Evolutionary conservation across 2,113 vertebrate genomes (phyloP), one percentile per base, ranked within the genome.

Genomic region (Phrynocephalus versicolor): DNA sequence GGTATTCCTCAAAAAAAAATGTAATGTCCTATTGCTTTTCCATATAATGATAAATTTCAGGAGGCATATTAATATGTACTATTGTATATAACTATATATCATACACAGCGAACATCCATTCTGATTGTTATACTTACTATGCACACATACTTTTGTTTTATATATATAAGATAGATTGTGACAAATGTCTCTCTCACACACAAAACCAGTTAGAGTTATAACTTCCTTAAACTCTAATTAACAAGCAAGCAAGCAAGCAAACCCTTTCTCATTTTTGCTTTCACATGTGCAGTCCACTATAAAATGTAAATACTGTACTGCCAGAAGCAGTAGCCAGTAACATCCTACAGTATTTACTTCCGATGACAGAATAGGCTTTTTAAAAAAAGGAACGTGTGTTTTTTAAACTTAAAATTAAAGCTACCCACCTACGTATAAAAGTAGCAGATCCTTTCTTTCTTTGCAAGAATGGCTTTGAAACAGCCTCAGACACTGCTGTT

Each of bases 391-490:
- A 84, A 65, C 65, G 4, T 37, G 9, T 74, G 30, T 25, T n/a
- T n/a, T 85, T 72, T 79, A 62, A 72, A 72, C 71, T 41, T 72
- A 23, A 45, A 60, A 6, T 1, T 18, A 33, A 35, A 60, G 4
- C 51, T 35, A 71, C 7, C 3, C 8, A 71, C n/a, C 37, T 37
- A 45, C 67, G 73, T 51, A 74, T 64, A 64, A 86, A 81, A 64
- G 78, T 45, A 35, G 58, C 57, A 19, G 21, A 14, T 15, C 23
- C 6, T 62, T 30, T 37, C 13, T 41, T 0, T 39, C 27, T 51
- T 41, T 15, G 4, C 65, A 73, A 58, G n/a, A 57, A 83, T 79
- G n/a, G 45, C 25, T 60, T 71, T 82, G 74, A 86, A 67, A 81
- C n/a, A 15, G 60, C 33, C 86, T 87, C 82, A 65, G 75, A 73